Base-by-base conservation (phyloP, 2,888 invertebrate species). In the Megastigmus dorsalis region DNA sequence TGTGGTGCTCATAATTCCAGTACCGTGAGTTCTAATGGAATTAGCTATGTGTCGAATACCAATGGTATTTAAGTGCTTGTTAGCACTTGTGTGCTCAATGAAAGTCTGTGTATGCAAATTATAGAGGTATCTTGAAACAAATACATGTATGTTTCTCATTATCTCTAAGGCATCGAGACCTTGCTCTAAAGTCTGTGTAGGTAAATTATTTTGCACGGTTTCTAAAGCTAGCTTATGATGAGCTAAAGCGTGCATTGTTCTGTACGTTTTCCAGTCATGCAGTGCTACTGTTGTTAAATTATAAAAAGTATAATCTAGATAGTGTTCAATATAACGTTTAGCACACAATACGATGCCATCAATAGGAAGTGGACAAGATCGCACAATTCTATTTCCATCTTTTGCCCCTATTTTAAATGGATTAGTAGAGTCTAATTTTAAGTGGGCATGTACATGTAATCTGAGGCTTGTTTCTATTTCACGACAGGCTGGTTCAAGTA, bases 261-360 rank as follows among this genome's bases (percentile, higher is more conserved):
- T 95, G 86, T 99, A 99, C 0, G 97, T 97, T 88, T 95, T 95
- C 97, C 98, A 99, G 88, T 99, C 98, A 80, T 99, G 97, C 54
- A 98, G 89, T 6, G 98, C 97, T 33, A 99, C 97, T 1, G 98
- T 97, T 0, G 98, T 98, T 82, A 99, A 90, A 89, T 99, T 98
- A 89, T 99, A 99, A 89, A 98, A 99, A 85, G 95, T 97, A 79
- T 93, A 93, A 82, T 97, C 97, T 79, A 99, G 91, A 88, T 98
- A 98, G 84, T 95, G 93, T 86, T 98, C 98, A 7, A 97, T 93
- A 82, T 89, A 90, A 70, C 83, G 85, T 77, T 84, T 70, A 4
- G 66, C 38, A 15, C 43, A 57, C 0, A 76, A 6, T 15, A 71
- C 2, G 3, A 10, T 79, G 10, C 76, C 79, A 10, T 80, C 80